Percentiles rank a stretch among this genome's conserved stretches.
phyloP scores from a whole-genome alignment of 1,140 invertebrate genomes.

The Drosophila repletoides region DNA sequence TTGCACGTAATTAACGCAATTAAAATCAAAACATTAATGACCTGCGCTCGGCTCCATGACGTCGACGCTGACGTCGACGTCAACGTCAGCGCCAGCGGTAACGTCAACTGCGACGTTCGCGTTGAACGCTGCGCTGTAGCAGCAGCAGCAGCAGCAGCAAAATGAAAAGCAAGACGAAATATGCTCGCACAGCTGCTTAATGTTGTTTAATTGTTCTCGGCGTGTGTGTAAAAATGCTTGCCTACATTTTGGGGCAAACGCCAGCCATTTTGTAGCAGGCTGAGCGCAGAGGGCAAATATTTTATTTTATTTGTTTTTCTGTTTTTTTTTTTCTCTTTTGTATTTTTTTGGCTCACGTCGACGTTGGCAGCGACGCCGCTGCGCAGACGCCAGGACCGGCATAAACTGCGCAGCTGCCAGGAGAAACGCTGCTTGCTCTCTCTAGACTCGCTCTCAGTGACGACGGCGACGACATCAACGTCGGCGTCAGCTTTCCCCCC shows the following conservation, averaged over 20 bases:
- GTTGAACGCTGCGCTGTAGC: neutral
- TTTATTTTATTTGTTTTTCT: too few species aligned
- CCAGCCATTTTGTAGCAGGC: too few species aligned
- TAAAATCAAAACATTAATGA: slow-evolving; percentile 83
- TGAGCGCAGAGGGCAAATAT: too few species aligned
- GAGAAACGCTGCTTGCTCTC: slow-evolving; percentile 12
- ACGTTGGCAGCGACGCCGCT: slow-evolving; percentile 35
- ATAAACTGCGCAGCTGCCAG: slow-evolving; percentile 63
- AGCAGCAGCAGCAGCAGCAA: neutral
- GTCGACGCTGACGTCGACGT: slow-evolving; percentile 30
- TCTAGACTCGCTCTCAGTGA: neutral
- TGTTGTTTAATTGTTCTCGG: slow-evolving; percentile 15
- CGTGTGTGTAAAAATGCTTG: slow-evolving; percentile 21
- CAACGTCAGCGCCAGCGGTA: neutral
- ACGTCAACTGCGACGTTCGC: too few species aligned
- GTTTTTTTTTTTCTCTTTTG: too few species aligned
- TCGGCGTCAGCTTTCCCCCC: slow-evolving; percentile 19
- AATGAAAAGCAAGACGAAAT: slow-evolving; percentile 22
- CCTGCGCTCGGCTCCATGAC: slow-evolving; percentile 55
- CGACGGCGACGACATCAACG: neutral
- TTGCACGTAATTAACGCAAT: slow-evolving; percentile 82
- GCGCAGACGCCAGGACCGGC: slow-evolving; percentile 36
- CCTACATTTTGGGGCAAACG: slow-evolving; percentile 63
- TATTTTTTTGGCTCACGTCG: slow-evolving; percentile 27
- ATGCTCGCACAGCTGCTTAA: slow-evolving; percentile 27